Evolutionary conservation across 1,140 invertebrate species (phyloP).

Genomic region (Medauroidea extradentata): DNA sequence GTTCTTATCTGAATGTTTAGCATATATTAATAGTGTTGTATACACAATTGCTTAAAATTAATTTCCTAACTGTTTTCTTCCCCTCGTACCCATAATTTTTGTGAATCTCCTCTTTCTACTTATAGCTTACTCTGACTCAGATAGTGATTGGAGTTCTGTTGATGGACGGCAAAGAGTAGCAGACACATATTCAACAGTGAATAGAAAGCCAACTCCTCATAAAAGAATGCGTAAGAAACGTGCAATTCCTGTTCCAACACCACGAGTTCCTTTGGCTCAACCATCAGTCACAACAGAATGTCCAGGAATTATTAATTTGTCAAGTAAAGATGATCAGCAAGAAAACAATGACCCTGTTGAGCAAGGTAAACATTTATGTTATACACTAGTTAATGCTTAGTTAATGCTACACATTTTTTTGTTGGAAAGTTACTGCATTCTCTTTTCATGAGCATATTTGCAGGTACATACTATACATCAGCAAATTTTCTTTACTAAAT

Average conservation of each 20-base stretch:
- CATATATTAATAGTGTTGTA: background rate
- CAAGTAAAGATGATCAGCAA: slow-evolving; percentile 38
- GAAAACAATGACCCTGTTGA: slow-evolving; percentile 33
- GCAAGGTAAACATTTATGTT: too few relatives aligned
- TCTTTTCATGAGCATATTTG: too few relatives aligned
- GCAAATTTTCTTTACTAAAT: too few relatives aligned
- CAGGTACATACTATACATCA: too few relatives aligned
- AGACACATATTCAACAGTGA: slow-evolving; percentile 59
- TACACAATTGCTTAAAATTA: slow-evolving; percentile 9
- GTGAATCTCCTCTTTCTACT: slow-evolving; percentile 21
- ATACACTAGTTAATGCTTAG: too few relatives aligned
- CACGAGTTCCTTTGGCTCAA: slow-evolving; percentile 67
- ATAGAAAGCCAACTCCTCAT: slow-evolving; percentile 68
- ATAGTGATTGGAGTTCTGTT: slow-evolving; percentile 79
- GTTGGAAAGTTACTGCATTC: too few relatives aligned
- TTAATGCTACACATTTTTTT: too few relatives aligned
- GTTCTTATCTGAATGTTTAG: too few relatives aligned
- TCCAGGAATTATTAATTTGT: background rate
- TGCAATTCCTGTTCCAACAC: slow-evolving; percentile 78
- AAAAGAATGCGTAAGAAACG: slow-evolving; percentile 74
- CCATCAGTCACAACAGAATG: slow-evolving; percentile 39
- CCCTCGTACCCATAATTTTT: background rate
- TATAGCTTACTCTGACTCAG: slow-evolving; percentile 75
- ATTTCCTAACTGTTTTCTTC: background rate
- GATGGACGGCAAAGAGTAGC: slow-evolving; percentile 63